Conservation (phyloP, 2,888 invertebrate genomes). For the Pristionchus maxplancki region DNA sequence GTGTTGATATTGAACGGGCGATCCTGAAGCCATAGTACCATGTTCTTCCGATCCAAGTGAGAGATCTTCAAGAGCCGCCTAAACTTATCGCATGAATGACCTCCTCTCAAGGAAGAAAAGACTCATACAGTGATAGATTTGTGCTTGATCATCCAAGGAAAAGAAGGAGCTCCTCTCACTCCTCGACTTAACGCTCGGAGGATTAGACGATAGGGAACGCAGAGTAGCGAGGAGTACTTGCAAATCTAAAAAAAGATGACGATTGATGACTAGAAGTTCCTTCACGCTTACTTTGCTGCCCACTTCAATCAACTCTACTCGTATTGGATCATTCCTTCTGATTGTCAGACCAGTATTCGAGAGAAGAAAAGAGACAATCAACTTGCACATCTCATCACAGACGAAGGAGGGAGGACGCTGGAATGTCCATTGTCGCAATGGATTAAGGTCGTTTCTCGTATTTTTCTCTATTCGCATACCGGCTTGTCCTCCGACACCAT, state of each 20-base stretch:
- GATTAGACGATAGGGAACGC: conserved; percentile 21
- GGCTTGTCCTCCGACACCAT: neutral
- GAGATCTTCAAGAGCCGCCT: conserved; percentile 12
- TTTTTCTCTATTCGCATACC: neutral
- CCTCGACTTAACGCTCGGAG: neutral
- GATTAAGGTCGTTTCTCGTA: too few relatives aligned
- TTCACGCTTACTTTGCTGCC: neutral
- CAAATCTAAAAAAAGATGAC: neutral
- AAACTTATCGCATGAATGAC: too few relatives aligned
- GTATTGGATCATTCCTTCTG: neutral
- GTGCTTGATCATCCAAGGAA: conserved; percentile 18
- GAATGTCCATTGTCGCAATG: neutral
- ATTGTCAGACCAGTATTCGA: neutral
- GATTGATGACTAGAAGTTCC: neutral
- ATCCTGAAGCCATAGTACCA: neutral
- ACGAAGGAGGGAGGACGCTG: conserved; percentile 31
- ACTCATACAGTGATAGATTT: neutral
- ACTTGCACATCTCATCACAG: neutral
- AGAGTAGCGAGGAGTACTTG: conserved; percentile 15
- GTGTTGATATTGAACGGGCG: neutral
- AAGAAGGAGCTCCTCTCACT: neutral
- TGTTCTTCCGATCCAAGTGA: neutral
- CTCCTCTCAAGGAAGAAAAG: too few relatives aligned
- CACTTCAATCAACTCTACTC: neutral
- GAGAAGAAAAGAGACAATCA: conserved; percentile 25